Evolutionary conservation across 2,797 vertebrate species (phyloP), one percentile per base, ranked within the genome.

Genomic region (Morelia viridis): DNA sequence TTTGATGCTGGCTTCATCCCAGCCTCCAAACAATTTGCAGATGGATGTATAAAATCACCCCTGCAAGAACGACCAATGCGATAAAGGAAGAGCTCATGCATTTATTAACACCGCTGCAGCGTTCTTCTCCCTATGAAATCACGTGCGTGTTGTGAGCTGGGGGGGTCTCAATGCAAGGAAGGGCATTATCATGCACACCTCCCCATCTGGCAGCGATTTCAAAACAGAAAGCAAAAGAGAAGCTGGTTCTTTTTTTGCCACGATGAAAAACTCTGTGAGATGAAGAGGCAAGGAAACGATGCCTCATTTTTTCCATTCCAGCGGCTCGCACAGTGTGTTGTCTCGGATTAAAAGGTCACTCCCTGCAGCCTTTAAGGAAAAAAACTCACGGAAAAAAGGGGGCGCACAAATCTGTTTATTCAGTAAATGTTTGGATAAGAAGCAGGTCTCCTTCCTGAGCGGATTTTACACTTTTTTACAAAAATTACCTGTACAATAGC

Each of bases 391-490:
- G 93, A 86, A 93, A 94, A 53, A 92, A 90, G 92, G 76, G 94
- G 88, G 89, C 93, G 93, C 87, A 83, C 90, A 88, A 53, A 92
- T 95, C 95, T 96, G 96, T 96, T 96, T 96, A 96, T 96, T 96
- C 95, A 93, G 93, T 96, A 96, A 97, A 96, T 96, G 96, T 96
- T 95, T 96, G 94, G 95, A 96, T 96, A 96, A 92, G 94, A 95
- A 97, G 95, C 93, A 92, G 88, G 90, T 89, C 94, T 94, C 94
- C 91, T 95, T 95, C 76, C 61, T 89, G 85, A 91, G 95, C 92
- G 93, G 0, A 6, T 71, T 60, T 89, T 56, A 94, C 76, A 46
- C 94, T 93, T 96, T 41, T 96, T 95, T 96, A 53, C 6, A 53
- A 53, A 53, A 96, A 96, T 97, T 96, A 95, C 94, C 89, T 53